Evolutionary conservation across 2,797 vertebrate genomes (phyloP).

Genomic region (Petrocephalus schoutedeni): DNA sequence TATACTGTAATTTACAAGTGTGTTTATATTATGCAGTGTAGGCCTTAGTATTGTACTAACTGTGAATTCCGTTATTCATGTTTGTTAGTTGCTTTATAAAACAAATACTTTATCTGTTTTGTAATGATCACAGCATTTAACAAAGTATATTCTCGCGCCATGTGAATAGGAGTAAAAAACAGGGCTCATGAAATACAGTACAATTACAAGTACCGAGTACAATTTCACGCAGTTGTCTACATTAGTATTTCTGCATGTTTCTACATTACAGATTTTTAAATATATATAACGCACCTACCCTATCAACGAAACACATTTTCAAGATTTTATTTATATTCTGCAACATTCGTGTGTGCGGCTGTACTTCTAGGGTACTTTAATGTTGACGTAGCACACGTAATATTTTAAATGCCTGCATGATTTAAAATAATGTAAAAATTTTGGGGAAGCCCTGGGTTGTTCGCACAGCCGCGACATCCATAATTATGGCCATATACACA

Average conservation of each 20-base stretch:
- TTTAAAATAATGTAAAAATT: neutral
- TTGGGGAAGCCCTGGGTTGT: neutral
- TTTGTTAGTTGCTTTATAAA: neutral
- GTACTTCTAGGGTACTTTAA: neutral
- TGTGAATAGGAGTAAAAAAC: neutral
- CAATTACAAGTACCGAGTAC: neutral
- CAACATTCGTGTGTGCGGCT: neutral
- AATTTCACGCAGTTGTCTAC: neutral
- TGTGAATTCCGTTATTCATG: neutral
- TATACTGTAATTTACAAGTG: neutral
- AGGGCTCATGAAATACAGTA: neutral
- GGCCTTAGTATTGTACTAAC: neutral
- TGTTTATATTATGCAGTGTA: neutral
- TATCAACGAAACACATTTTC: neutral
- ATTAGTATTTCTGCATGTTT: neutral
- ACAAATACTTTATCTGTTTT: neutral
- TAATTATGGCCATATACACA: neutral
- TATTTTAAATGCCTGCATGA: neutral
- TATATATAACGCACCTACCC: neutral
- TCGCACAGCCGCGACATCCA: neutral
- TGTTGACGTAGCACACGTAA: neutral
- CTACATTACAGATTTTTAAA: neutral
- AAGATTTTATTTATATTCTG: neutral
- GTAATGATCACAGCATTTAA: neutral
- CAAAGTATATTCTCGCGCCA: neutral